These are phyloP conservation scores for Tromatobia lineatoria DNA, from an alignment of 2,888 invertebrate species.

Conservation along the genomic window DNA sequence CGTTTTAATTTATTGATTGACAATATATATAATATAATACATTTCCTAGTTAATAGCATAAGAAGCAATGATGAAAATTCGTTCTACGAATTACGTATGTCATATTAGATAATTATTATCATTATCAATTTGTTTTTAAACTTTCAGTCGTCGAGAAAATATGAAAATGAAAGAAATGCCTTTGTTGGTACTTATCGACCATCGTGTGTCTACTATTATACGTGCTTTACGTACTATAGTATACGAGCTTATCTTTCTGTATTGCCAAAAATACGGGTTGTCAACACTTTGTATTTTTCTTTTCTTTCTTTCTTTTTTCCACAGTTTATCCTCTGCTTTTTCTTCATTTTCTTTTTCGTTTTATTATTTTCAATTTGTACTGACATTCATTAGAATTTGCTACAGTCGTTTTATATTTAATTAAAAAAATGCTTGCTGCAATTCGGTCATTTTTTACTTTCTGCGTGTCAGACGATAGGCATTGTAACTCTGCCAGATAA, in stretches of 20 bases:
- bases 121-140: conserved; percentile 77
- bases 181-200: conserved; percentile 71
- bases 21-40: conserved; percentile 80
- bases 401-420: conserved; percentile 73
- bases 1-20: conserved; percentile 79
- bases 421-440: conserved; percentile 68
- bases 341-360: conserved; percentile 69
- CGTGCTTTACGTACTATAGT: conserved; percentile 56
- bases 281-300: conserved; percentile 68
- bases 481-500: conserved; percentile 14
- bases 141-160: conserved; percentile 83
- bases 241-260: conserved; percentile 74
- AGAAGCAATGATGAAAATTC: conserved; percentile 83
- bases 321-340: conserved; percentile 70
- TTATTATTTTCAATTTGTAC: conserved; percentile 83
- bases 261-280: conserved; percentile 83
- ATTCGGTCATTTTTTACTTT: conserved; percentile 58
- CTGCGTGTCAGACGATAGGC: conserved; percentile 64
- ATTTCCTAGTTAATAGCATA: conserved; percentile 80
- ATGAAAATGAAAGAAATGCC: conserved; percentile 73
- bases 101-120: conserved; percentile 75
- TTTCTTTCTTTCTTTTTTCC: conserved; percentile 53
- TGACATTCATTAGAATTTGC: conserved; percentile 83
- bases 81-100: conserved; percentile 81
- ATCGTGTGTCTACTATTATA: conserved; percentile 65